Evolutionary conservation across 2,113 vertebrate genomes (phyloP).

Genomic region (Otus sunia): DNA sequence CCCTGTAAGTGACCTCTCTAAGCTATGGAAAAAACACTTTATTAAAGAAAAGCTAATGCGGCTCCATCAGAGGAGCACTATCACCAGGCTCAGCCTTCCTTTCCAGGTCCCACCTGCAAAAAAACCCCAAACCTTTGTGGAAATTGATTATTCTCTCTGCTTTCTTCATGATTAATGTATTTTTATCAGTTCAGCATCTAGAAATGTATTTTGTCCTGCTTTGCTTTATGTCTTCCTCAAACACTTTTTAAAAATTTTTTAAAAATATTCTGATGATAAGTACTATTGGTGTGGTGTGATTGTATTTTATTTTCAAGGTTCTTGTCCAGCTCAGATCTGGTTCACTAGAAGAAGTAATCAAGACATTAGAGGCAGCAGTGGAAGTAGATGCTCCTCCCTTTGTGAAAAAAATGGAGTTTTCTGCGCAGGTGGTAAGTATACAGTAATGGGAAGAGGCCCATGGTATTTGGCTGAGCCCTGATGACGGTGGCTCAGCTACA

Average conservation of each 20-base stretch:
- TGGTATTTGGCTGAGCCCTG: neutral
- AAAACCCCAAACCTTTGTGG: neutral
- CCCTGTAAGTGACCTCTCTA: neutral
- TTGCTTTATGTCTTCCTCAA: neutral
- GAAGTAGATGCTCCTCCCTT: constrained; percentile 67
- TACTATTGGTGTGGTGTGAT: neutral
- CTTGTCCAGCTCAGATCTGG: constrained; percentile 77
- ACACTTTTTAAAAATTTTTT: neutral
- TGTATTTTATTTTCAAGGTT: constrained; percentile 74
- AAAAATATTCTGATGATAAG: neutral
- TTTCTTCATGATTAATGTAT: neutral
- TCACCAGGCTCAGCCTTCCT: neutral
- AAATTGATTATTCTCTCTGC: neutral
- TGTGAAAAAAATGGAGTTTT: constrained; percentile 82
- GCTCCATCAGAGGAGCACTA: neutral
- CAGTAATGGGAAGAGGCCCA: neutral
- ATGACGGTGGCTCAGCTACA: neutral
- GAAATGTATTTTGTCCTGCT: neutral
- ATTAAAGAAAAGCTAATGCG: neutral
- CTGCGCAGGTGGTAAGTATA: constrained; percentile 86
- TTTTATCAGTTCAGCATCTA: neutral
- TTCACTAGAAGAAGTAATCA: constrained; percentile 65
- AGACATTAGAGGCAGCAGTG: constrained; percentile 69
- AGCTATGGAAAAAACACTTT: neutral
- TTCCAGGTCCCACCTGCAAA: neutral